phyloP scores from a whole-genome alignment of 92 coral and sea anemone species.

The Meandrina meandrites region DNA sequence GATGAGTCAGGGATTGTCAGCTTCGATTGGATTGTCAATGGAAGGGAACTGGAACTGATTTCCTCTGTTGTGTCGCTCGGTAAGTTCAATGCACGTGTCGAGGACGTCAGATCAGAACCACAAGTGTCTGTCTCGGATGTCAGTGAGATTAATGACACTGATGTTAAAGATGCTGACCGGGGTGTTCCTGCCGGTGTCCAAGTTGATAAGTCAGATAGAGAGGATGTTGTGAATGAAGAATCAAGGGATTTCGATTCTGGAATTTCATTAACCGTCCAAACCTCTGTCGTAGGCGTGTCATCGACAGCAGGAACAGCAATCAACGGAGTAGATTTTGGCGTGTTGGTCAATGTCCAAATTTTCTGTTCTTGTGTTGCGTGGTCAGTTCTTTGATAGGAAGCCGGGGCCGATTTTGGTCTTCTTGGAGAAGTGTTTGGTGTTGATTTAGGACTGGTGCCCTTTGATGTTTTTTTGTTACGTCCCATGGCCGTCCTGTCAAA shows the following conservation, averaged over 20 bases:
- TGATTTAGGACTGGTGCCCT: neutral
- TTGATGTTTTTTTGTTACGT: neutral
- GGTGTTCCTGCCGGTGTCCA: neutral
- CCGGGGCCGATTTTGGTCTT: neutral
- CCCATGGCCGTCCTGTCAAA: neutral
- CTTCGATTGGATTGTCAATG: neutral
- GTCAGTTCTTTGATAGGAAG: neutral
- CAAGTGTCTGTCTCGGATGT: neutral
- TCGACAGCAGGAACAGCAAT: neutral
- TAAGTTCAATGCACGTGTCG: neutral
- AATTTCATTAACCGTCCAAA: neutral
- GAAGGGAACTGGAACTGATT: neutral
- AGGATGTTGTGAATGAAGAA: neutral
- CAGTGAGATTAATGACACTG: neutral
- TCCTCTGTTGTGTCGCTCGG: neutral
- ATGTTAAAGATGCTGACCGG: neutral
- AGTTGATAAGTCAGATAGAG: neutral
- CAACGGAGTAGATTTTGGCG: conserved; percentile 6
- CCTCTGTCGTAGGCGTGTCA: neutral
- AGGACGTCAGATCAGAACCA: neutral
- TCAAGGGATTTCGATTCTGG: neutral
- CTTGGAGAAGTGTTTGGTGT: neutral
- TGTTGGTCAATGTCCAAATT: neutral
- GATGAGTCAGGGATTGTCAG: neutral
- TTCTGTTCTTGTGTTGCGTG: neutral